phyloP scores from a whole-genome alignment of 1,140 invertebrate species.

The Brachionus plicatilis region DNA sequence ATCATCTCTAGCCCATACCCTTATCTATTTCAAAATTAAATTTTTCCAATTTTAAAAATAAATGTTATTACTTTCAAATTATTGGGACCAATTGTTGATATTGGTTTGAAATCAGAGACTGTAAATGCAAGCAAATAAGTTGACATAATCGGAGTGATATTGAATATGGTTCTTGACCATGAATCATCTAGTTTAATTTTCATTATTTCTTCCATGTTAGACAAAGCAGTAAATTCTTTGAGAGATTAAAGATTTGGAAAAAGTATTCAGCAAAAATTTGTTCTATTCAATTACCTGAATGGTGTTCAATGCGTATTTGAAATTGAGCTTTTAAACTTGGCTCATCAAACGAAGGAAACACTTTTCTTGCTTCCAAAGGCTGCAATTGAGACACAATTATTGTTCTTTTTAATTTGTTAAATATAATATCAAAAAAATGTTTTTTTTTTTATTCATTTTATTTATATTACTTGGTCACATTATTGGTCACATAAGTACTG shows the following conservation, averaged over 20 bases:
- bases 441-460: background rate
- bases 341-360: slow-evolving; percentile 48
- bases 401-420: slow-evolving; percentile 24
- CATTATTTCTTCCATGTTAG: slow-evolving; percentile 30
- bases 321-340: slow-evolving; percentile 47
- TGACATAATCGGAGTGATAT: slow-evolving; percentile 56
- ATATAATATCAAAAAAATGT: background rate
- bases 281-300: slow-evolving; percentile 1
- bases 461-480: background rate
- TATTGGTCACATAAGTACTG: slow-evolving; percentile 13
- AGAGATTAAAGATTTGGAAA: background rate
- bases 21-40: slow-evolving; percentile 44
- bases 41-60: background rate
- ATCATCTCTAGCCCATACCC: slow-evolving; percentile 51
- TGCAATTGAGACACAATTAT: slow-evolving; percentile 47
- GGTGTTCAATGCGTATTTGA: slow-evolving; percentile 41
- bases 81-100: slow-evolving; percentile 43
- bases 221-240: slow-evolving; percentile 16
- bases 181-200: slow-evolving; percentile 39
- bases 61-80: slow-evolving; percentile 44
- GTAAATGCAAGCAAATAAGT: slow-evolving; percentile 58
- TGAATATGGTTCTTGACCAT: slow-evolving; percentile 48
- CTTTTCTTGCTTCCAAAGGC: slow-evolving; percentile 44
- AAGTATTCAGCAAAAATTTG: background rate
- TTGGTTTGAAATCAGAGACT: slow-evolving; percentile 49